phyloP scores from a whole-genome alignment of 2,888 invertebrate species.

The Orchesellides sinensis region DNA sequence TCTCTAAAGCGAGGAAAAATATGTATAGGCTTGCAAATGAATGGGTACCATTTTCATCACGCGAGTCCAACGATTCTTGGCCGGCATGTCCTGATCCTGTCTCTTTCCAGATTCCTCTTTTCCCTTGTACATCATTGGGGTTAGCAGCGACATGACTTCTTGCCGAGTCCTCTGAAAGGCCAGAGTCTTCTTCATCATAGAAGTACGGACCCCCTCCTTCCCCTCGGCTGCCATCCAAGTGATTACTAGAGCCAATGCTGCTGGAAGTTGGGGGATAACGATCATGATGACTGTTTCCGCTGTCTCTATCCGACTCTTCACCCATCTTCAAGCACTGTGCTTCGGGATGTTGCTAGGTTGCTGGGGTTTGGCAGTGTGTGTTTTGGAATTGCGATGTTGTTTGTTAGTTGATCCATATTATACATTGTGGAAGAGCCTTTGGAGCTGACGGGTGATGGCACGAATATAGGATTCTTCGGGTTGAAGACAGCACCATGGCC shows the following conservation, averaged over 20 bases:
- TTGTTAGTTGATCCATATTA: constrained; percentile 75
- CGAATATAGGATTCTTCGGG: constrained; percentile 74
- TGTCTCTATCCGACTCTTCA: constrained; percentile 61
- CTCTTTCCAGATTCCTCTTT: constrained; percentile 74
- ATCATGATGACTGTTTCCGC: constrained; percentile 67
- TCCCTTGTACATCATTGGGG: constrained; percentile 72
- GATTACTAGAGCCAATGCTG: constrained; percentile 69
- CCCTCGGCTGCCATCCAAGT: constrained; percentile 74
- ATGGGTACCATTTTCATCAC: constrained; percentile 73
- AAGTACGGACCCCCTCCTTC: constrained; percentile 67
- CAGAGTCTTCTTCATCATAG: constrained; percentile 69
- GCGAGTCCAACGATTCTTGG: constrained; percentile 71
- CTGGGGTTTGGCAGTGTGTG: constrained; percentile 75
- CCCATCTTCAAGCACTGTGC: constrained; percentile 69
- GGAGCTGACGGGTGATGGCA: constrained; percentile 74
- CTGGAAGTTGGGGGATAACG: constrained; percentile 71
- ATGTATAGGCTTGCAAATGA: neutral
- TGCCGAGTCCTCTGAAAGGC: constrained; percentile 68
- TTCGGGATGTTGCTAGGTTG: constrained; percentile 74
- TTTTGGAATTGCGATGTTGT: constrained; percentile 75
- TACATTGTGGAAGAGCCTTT: constrained; percentile 74
- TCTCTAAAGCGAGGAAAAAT: neutral
- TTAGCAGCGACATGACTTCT: constrained; percentile 65
- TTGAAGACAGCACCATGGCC: constrained; percentile 68
- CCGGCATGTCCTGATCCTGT: constrained; percentile 67